Evolutionary conservation across 2,113 vertebrate genomes (phyloP), one percentile per base, ranked within the genome.

Genomic region (Leptobrachium ailaonicum): DNA sequence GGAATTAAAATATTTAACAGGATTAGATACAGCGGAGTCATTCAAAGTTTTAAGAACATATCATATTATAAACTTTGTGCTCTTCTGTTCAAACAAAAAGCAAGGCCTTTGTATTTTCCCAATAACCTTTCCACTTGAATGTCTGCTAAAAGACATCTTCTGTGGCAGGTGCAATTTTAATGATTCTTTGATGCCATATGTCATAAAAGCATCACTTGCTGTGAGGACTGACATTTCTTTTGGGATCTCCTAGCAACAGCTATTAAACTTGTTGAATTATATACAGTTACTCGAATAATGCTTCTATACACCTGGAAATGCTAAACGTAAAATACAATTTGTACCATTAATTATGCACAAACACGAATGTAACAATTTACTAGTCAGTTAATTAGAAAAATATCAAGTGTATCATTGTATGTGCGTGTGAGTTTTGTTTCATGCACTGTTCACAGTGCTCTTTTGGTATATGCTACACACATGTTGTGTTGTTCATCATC

Each of bases 141-240:
- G 85, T 90, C 90, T 89, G 88, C 91, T 87, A 86, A 94, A 93
- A 96, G 92, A 91, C 83, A 88, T 92, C 82, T 86, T 92, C 88
- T 95, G 90, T 92, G 94, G 95, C 95, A 96, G 96, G 94, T 94
- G 89, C 91, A 86, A 87, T 90, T 94, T 94, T 96, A 97, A 97
- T 94, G 95, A 95, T 88, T 91, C 93, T 96, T 95, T 97, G 94
- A 97, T 95, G 95, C 94, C 92, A 96, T 96, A 96, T 98, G 96
- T 95, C 96, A 99, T 94, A 93, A 80, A 94, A 92, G 93, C 94
- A 93, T 96, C 94, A 91, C 96, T 96, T 94, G 94, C 95, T 97
- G 95, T 92, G 97, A 93, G 84, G 92, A 94, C 86, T 96, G 95
- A 96, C 95, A 96, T 96, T 97, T 97, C 90, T 90, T 89, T 90